These are phyloP conservation scores for Mayetiola destructor DNA, from an alignment of 2,888 invertebrate species.

Conservation along the genomic window DNA sequence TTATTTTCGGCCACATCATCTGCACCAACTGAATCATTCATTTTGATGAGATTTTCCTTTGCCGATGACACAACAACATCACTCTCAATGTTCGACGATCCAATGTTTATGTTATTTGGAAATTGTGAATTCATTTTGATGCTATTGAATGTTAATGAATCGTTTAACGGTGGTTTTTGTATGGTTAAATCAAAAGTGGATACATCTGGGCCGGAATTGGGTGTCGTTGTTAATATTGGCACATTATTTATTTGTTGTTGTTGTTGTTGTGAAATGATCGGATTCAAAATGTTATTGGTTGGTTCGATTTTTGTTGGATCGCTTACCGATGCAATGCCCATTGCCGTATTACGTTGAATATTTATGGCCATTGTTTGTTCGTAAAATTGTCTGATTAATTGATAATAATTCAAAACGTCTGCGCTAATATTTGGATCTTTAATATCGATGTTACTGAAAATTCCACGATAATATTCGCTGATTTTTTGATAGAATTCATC, in stretches of 20 bases:
- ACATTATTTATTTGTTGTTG: neutral
- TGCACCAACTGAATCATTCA: neutral
- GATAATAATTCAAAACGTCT: constrained; percentile 17
- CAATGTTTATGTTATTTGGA: constrained; percentile 20
- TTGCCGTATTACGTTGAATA: neutral
- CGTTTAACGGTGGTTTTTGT: neutral
- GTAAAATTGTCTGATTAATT: constrained; percentile 14
- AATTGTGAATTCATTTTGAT: constrained; percentile 30
- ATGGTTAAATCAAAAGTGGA: constrained; percentile 24
- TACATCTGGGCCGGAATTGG: neutral
- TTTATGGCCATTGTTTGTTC: constrained; percentile 9
- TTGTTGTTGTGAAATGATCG: neutral
- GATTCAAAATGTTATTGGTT: neutral
- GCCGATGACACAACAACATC: neutral
- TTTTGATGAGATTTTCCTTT: neutral
- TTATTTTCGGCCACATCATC: constrained; percentile 5
- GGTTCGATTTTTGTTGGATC: neutral
- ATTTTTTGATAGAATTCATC: constrained; percentile 15
- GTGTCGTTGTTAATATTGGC: neutral
- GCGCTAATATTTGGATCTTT: constrained; percentile 14
- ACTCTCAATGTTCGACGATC: constrained; percentile 19
- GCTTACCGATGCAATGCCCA: neutral
- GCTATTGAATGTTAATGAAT: constrained; percentile 27
- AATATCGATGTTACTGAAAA: constrained; percentile 6
- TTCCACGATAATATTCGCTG: constrained; percentile 2